Conservation (phyloP, 2,113 vertebrate genomes). For the Rhizomys pruinosus region DNA sequence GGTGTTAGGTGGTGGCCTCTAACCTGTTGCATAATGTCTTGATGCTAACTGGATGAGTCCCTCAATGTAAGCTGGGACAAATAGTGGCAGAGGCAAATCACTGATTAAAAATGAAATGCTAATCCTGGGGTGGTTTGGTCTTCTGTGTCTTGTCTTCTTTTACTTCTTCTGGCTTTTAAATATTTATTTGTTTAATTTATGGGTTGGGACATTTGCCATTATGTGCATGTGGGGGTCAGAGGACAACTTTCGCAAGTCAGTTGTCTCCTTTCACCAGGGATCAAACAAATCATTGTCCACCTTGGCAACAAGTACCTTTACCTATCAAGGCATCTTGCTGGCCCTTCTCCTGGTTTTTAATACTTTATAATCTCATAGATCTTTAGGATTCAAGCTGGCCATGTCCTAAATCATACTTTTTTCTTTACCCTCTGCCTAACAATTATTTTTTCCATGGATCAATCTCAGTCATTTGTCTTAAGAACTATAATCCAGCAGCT, state of each 20-base stretch:
- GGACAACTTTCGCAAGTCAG: background rate
- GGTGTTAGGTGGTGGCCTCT: background rate
- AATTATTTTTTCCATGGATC: background rate
- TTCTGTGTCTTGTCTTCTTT: background rate
- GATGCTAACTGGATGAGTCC: background rate
- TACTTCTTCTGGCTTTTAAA: background rate
- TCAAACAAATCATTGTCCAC: background rate
- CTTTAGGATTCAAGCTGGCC: background rate
- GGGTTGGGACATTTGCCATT: background rate
- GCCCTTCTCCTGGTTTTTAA: background rate
- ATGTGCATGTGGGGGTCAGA: background rate
- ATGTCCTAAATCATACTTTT: background rate
- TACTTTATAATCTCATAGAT: background rate
- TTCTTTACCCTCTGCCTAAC: background rate
- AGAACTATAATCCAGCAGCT: background rate
- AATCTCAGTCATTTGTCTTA: background rate
- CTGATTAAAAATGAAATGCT: background rate
- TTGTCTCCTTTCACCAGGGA: background rate
- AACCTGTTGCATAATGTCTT: background rate
- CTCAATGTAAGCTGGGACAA: too few relatives aligned
- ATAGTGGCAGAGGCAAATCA: background rate
- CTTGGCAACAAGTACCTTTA: background rate
- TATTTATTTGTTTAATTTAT: background rate
- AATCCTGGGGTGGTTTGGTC: background rate
- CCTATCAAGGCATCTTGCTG: background rate